phyloP scores from a whole-genome alignment of 1,140 invertebrate genomes.

The Homalodisca vitripennis region DNA sequence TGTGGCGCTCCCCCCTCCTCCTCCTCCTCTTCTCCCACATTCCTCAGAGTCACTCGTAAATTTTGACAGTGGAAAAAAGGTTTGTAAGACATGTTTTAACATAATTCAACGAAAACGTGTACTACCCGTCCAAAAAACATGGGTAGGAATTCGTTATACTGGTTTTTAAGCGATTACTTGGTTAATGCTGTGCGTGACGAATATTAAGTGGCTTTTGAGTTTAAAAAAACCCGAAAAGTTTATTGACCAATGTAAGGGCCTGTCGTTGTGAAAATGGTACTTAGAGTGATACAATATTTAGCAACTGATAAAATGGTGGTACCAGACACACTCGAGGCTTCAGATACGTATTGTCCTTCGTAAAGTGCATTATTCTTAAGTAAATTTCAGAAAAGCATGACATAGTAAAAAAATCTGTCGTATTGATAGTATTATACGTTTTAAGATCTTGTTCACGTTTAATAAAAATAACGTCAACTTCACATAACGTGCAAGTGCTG shows the following conservation, averaged over 20 bases:
- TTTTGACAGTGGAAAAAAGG: constrained; percentile 20
- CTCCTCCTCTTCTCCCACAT: neutral
- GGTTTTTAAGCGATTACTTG: neutral
- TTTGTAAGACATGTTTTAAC: constrained; percentile 24
- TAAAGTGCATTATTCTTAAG: too few relatives aligned
- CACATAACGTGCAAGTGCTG: too few relatives aligned
- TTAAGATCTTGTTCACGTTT: too few relatives aligned
- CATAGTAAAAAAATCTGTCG: too few relatives aligned
- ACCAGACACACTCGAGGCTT: too few relatives aligned
- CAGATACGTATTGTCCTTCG: too few relatives aligned
- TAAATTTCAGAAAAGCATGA: too few relatives aligned
- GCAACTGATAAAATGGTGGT: too few relatives aligned
- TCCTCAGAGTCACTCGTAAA: constrained; percentile 12
- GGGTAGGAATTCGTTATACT: neutral
- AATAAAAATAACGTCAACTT: too few relatives aligned
- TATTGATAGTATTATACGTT: too few relatives aligned
- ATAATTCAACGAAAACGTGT: constrained; percentile 19
- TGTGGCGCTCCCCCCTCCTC: too few relatives aligned
- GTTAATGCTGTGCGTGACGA: neutral
- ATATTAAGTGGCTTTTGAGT: neutral
- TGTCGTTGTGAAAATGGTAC: neutral
- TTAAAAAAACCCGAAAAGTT: neutral
- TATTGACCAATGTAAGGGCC: neutral
- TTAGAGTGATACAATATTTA: too few relatives aligned
- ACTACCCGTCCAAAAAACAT: constrained; percentile 16